These are phyloP conservation scores for Catharus fuscescens DNA, from an alignment of 2,113 vertebrate species.

Conservation along the genomic window DNA sequence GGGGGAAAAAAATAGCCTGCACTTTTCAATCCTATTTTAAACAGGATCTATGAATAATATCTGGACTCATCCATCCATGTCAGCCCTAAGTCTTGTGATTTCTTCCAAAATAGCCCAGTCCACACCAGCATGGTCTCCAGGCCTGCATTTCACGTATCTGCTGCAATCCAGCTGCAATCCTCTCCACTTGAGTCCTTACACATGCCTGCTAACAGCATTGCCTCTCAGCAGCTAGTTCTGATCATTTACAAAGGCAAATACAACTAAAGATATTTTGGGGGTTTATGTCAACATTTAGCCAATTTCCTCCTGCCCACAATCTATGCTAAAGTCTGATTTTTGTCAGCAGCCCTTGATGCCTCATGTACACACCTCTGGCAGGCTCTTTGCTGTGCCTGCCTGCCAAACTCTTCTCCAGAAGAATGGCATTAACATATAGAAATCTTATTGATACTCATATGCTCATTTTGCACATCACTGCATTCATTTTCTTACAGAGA, in stretches of 20 bases:
- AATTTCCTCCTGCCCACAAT: background rate
- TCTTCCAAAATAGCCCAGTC: background rate
- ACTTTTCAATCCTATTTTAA: constrained; percentile 31
- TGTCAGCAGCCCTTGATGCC: background rate
- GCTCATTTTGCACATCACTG: constrained; percentile 6
- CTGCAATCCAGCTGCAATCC: background rate
- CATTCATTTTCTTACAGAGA: background rate
- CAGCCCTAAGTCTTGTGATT: background rate
- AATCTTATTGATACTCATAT: background rate
- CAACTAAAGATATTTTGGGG: background rate
- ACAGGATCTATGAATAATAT: constrained; percentile 33
- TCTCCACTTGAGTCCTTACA: background rate
- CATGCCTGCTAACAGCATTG: background rate
- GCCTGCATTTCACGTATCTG: background rate
- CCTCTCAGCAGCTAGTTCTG: background rate
- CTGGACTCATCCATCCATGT: constrained; percentile 1
- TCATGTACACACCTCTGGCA: background rate
- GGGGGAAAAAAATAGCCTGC: background rate
- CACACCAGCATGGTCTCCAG: background rate
- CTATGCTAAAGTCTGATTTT: background rate
- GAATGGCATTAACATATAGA: background rate
- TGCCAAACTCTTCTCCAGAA: background rate
- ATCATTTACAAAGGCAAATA: background rate
- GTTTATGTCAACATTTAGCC: background rate
- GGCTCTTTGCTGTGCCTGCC: background rate